Conservation (phyloP, 2,113 vertebrate species). For the Dasyurus viverrinus region DNA sequence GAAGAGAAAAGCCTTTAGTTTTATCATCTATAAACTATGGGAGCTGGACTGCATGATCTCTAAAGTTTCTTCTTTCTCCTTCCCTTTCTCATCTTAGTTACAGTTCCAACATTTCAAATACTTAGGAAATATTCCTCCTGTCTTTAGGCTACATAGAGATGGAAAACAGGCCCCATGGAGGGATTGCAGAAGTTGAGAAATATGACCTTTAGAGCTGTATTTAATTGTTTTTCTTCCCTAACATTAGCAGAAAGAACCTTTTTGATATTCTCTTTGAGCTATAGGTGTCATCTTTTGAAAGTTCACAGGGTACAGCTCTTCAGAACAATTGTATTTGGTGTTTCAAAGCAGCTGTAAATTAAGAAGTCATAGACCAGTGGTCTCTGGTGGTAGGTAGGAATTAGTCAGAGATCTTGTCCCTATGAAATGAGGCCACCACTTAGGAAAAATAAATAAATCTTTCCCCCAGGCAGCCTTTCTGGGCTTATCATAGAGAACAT, state of each 20-base stretch:
- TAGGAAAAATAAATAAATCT: not conserved
- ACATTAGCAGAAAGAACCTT: not conserved
- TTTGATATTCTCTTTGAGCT: not conserved
- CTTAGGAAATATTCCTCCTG: not conserved
- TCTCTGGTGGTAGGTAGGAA: not conserved
- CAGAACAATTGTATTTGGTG: not conserved
- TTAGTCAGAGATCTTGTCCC: not conserved
- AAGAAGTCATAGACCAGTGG: constrained; percentile 7
- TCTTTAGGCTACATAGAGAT: not conserved
- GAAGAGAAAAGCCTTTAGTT: not conserved
- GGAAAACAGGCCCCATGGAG: not conserved
- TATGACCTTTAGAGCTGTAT: not conserved
- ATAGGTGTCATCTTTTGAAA: not conserved
- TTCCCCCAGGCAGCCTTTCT: not conserved
- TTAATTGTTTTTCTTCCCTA: not conserved
- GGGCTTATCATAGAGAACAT: not conserved
- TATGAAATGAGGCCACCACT: not conserved
- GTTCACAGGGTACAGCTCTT: not conserved
- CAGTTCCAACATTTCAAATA: not conserved
- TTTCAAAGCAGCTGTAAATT: constrained; percentile 12
- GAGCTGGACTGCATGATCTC: not conserved
- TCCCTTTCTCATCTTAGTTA: too few relatives aligned
- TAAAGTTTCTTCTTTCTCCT: not conserved
- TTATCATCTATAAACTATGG: not conserved
- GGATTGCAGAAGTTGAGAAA: not conserved